Percentiles rank a stretch among this genome's conserved stretches.
Evolutionary conservation across 2,888 invertebrate genomes (phyloP).

Genomic region (Eurois occulta): DNA sequence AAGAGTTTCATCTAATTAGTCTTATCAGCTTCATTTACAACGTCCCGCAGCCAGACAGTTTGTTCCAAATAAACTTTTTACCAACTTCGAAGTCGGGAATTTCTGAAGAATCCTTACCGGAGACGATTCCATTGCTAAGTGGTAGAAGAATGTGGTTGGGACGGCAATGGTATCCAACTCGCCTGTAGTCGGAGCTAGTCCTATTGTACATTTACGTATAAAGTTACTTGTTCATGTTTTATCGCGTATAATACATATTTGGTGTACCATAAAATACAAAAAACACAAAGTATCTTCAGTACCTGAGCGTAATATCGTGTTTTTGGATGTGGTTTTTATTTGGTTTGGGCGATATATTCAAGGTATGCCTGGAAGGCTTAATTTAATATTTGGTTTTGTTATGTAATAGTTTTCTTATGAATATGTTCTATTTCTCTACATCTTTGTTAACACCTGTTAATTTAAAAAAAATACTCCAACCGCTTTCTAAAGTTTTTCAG

Average conservation of each 20-base stretch:
- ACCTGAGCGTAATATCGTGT: background rate
- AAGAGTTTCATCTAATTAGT: constrained; percentile 57
- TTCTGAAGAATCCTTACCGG: constrained; percentile 47
- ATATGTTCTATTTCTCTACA: background rate
- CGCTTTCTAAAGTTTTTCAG: background rate
- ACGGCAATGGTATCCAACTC: constrained; percentile 27
- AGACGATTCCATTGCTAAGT: constrained; percentile 48
- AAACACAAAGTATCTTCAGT: background rate
- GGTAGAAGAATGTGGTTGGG: constrained; percentile 43
- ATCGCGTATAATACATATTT: background rate
- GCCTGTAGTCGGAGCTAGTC: background rate
- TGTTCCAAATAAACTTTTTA: constrained; percentile 59
- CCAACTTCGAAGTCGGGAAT: constrained; percentile 49
- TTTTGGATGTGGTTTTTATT: constrained; percentile 7
- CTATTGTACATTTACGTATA: background rate
- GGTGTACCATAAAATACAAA: background rate
- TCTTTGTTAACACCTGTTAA: background rate
- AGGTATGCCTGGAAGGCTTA: background rate
- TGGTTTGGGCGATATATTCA: constrained; percentile 1
- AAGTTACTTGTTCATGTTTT: constrained; percentile 8
- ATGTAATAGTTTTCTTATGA: constrained; percentile 5
- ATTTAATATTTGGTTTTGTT: background rate
- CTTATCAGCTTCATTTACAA: constrained; percentile 55
- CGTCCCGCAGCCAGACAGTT: constrained; percentile 49
- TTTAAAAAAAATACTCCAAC: background rate